Conservation (phyloP, 2,888 invertebrate genomes). For the Phortica okadai region DNA sequence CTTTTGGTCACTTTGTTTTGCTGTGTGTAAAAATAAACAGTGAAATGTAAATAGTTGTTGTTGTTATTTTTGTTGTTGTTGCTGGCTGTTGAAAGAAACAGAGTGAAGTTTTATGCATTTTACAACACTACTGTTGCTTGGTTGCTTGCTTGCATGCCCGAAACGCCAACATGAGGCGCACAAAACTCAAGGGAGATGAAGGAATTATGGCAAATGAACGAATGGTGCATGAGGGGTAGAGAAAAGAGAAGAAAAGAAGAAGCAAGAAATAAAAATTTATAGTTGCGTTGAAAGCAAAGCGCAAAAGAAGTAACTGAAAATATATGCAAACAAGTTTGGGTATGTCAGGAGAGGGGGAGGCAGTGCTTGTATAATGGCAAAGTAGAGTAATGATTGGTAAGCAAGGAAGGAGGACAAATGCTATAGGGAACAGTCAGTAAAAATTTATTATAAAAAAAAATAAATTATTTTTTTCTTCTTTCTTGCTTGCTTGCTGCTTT, state of each 20-base stretch:
- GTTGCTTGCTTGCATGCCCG: background rate
- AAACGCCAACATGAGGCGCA: background rate
- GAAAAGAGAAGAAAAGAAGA: background rate
- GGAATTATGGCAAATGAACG: background rate
- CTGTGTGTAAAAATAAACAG: conserved; percentile 7
- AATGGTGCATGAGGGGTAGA: too few relatives aligned
- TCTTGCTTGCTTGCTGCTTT: background rate
- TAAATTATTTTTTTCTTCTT: too few relatives aligned
- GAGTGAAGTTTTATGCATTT: background rate
- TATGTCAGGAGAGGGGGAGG: background rate
- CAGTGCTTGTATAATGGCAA: background rate
- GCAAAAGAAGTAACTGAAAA: background rate
- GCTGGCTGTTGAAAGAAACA: too few relatives aligned
- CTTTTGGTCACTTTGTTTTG: background rate
- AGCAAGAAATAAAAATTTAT: conserved; percentile 65
- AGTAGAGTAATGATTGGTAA: background rate
- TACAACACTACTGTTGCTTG: conserved; percentile 1
- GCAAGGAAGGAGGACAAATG: background rate
- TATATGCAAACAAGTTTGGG: background rate
- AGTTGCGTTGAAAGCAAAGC: conserved; percentile 59
- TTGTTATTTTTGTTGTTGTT: background rate
- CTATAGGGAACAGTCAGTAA: background rate
- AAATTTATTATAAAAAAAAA: background rate
- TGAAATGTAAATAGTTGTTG: conserved; percentile 23
- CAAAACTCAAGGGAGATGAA: background rate